These are phyloP conservation scores for Callionymus lyra DNA, from an alignment of 2,113 vertebrate species.

Conservation along the genomic window DNA sequence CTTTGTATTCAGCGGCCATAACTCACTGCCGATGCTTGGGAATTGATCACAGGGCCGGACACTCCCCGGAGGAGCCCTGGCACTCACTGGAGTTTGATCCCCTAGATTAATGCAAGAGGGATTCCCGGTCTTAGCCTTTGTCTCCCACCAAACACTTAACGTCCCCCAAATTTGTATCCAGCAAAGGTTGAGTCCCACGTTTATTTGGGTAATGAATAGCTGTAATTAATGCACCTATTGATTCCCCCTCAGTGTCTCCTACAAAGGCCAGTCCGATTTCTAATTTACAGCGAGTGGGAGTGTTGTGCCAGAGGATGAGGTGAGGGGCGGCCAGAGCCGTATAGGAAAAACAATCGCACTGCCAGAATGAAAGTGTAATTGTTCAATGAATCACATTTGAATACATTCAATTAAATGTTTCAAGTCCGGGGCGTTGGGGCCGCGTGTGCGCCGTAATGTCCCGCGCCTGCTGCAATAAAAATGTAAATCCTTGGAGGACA, in stretches of 20 bases:
- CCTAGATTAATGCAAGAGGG: conserved; percentile 82
- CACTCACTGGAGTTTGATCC: conserved; percentile 79
- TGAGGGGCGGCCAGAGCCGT: conserved; percentile 43
- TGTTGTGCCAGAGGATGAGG: conserved; percentile 48
- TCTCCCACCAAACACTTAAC: conserved; percentile 75
- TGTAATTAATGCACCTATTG: conserved; percentile 95
- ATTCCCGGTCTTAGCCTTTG: conserved; percentile 77
- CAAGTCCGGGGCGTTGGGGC: conserved; percentile 33
- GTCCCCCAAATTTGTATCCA: conserved; percentile 79
- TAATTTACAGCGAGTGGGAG: conserved; percentile 84
- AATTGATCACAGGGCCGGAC: conserved; percentile 78
- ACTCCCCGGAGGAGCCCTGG: conserved; percentile 76
- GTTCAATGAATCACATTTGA: conserved; percentile 77
- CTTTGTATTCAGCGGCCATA: conserved; percentile 92
- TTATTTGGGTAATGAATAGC: conserved; percentile 97
- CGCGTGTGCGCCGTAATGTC: conserved; percentile 24
- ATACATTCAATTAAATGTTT: conserved; percentile 71
- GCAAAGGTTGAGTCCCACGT: conserved; percentile 80
- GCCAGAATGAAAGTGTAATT: conserved; percentile 62
- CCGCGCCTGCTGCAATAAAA: conserved; percentile 64
- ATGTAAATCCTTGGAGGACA: conserved; percentile 69
- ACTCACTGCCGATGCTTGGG: conserved; percentile 77
- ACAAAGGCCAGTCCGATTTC: conserved; percentile 90
- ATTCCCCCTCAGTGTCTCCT: conserved; percentile 81
- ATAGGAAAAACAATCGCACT: conserved; percentile 67